Evolutionary conservation across 2,113 vertebrate species (phyloP).

Genomic region (Prunella fulvescens): DNA sequence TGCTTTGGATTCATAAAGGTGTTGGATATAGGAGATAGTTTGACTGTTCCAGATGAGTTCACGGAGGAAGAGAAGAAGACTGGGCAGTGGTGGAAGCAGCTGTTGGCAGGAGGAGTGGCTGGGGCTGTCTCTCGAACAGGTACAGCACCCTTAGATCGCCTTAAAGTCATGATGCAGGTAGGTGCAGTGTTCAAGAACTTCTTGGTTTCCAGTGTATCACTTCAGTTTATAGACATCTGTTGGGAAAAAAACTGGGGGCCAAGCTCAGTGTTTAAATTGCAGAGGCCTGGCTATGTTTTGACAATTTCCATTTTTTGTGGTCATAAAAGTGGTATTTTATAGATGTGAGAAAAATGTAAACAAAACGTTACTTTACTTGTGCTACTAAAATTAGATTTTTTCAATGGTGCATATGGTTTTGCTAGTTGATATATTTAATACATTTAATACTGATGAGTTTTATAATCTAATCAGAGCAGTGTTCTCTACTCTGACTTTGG

Average conservation of each 20-base stretch:
- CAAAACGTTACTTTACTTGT: not conserved
- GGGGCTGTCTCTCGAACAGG: slow-evolving; percentile 91
- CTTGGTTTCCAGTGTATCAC: not conserved
- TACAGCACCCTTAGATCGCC: slow-evolving; percentile 88
- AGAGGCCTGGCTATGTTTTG: not conserved
- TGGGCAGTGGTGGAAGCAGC: slow-evolving; percentile 91
- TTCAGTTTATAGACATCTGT: not conserved
- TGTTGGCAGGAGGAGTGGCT: slow-evolving; percentile 83
- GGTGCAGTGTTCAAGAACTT: not conserved
- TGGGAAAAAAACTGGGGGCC: not conserved
- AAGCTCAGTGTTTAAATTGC: not conserved
- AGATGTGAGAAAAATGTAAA: not conserved
- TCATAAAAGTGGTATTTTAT: not conserved
- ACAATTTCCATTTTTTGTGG: not conserved
- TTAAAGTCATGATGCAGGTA: slow-evolving; percentile 98
- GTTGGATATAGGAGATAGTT: slow-evolving; percentile 92
- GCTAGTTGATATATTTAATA: not conserved
- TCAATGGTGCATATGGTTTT: not conserved
- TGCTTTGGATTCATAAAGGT: slow-evolving; percentile 74
- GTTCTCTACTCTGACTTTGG: not conserved
- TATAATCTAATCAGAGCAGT: not conserved
- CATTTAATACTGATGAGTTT: not conserved
- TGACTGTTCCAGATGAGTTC: slow-evolving; percentile 91
- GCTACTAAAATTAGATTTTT: not conserved
- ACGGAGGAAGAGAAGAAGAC: slow-evolving; percentile 90